Evolutionary conservation across 2,797 vertebrate species (phyloP), one percentile per base, ranked within the genome.

Genomic region (Trachurus trachurus): DNA sequence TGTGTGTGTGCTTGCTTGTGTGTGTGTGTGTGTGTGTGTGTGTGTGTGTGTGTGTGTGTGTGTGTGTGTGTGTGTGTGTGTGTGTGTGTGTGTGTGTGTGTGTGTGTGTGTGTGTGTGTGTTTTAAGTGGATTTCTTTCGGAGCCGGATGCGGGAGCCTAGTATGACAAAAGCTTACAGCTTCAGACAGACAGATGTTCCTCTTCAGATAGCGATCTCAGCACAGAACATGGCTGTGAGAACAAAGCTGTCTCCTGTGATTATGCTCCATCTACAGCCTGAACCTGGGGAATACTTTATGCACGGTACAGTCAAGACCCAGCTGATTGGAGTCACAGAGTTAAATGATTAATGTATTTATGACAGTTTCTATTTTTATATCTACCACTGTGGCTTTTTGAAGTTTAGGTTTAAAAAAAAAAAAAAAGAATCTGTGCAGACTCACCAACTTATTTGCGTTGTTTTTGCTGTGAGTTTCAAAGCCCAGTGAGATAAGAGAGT

Each of bases 161-260:
- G 77, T 80, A 73, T 77, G 84, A 88, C 74, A 86, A 87, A 88
- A 88, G 84, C 83, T 85, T 64, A 70, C 62, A 21, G 70, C 79
- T 90, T 83, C 81, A 89, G 81, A 91, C 78, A 81, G 83, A 87
- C 90, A 92, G 92, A 92, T 92, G 93, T 90, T 93, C 84, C 78
- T 87, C 88, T 79, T 85, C 82, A 85, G 89, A 91, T 91, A 84
- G 77, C 17, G 50, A 90, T 93, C 91, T 80, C 71, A 80, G 82
- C 83, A 66, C 17, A 78, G 82, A 88, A 89, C 80, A 81, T 79
- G 88, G 86, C 87, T 83, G 72, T 53, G 72, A 87, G 85, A 84
- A 88, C 83, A 90, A 82, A 87, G 84, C 78, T 72, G 76, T 81
- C 87, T 88, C 84, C 82, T 80, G 70, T 63, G 88, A 88, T 88